Conservation (phyloP, 2,113 vertebrate genomes). For the Chrysochloris asiatica region DNA sequence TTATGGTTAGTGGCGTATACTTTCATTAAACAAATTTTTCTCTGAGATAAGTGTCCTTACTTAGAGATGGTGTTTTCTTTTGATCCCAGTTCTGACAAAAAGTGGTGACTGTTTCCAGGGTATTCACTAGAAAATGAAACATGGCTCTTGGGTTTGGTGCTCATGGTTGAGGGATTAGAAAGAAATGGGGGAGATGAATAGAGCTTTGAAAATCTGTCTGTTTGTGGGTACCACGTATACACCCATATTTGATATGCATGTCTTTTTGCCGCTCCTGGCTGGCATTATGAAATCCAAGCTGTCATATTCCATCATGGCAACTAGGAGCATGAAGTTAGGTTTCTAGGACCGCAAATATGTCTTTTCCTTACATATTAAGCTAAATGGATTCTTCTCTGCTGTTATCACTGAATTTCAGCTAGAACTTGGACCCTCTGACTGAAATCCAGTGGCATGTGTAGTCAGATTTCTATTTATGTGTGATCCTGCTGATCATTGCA, state of each 20-base stretch:
- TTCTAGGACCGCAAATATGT: neutral
- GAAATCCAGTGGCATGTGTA: neutral
- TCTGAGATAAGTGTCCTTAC: neutral
- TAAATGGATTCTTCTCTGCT: slow-evolving; percentile 14
- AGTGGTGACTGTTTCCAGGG: neutral
- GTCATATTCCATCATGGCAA: neutral
- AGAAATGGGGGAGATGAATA: neutral
- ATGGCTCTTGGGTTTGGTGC: neutral
- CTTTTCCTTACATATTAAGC: neutral
- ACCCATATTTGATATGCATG: neutral
- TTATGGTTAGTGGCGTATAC: neutral
- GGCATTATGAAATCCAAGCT: neutral
- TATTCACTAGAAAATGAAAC: slow-evolving; percentile 48
- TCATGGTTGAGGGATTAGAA: neutral
- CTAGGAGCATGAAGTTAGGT: neutral
- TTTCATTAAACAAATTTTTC: slow-evolving; percentile 12
- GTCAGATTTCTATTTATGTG: slow-evolving; percentile 1
- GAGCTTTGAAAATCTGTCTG: neutral
- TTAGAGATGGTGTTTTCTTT: slow-evolving; percentile 45
- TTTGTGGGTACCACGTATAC: neutral
- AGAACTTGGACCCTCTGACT: neutral
- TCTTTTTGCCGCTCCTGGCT: neutral
- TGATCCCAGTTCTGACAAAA: neutral
- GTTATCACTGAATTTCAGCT: neutral
- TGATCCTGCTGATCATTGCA: neutral